Percentiles rank a stretch among this genome's conserved stretches.
Evolutionary conservation across 2,113 vertebrate species (phyloP).

Genomic region (Bagarius yarrelli): DNA sequence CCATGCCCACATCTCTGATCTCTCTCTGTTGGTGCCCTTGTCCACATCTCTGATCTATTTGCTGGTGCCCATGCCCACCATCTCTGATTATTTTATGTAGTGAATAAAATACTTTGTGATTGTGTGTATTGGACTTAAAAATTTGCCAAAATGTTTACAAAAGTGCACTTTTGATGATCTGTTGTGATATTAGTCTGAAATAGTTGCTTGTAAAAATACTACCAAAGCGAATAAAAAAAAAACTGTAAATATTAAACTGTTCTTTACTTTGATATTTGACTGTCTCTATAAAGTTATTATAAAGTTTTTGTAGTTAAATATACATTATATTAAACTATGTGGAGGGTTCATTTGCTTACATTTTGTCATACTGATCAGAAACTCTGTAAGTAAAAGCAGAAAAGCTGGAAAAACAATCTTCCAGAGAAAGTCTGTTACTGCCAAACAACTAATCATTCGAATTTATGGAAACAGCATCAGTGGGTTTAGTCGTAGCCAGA

Average conservation of each 20-base stretch:
- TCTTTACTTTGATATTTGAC: not conserved
- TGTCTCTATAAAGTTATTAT: not conserved
- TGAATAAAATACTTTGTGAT: too few relatives aligned
- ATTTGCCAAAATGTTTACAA: too few relatives aligned
- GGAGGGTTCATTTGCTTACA: not conserved
- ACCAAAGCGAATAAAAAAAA: too few relatives aligned
- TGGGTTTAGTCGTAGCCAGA: constrained; percentile 3
- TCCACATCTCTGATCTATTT: too few relatives aligned
- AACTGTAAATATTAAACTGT: not conserved
- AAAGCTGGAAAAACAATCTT: constrained; percentile 14
- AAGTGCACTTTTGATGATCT: too few relatives aligned
- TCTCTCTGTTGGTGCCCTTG: too few relatives aligned
- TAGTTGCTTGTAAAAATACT: too few relatives aligned
- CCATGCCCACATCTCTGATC: too few relatives aligned
- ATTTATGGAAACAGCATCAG: constrained; percentile 40
- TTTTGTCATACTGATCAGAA: not conserved
- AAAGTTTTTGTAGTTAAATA: not conserved
- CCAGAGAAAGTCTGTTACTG: constrained; percentile 22
- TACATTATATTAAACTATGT: not conserved
- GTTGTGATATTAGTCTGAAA: too few relatives aligned
- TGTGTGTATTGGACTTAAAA: too few relatives aligned
- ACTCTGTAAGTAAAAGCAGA: not conserved
- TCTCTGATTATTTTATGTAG: too few relatives aligned
- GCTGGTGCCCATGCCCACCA: too few relatives aligned
- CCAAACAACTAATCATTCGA: constrained; percentile 19